phyloP scores from a whole-genome alignment of 2,113 vertebrate species.

The Anguilla japonica region DNA sequence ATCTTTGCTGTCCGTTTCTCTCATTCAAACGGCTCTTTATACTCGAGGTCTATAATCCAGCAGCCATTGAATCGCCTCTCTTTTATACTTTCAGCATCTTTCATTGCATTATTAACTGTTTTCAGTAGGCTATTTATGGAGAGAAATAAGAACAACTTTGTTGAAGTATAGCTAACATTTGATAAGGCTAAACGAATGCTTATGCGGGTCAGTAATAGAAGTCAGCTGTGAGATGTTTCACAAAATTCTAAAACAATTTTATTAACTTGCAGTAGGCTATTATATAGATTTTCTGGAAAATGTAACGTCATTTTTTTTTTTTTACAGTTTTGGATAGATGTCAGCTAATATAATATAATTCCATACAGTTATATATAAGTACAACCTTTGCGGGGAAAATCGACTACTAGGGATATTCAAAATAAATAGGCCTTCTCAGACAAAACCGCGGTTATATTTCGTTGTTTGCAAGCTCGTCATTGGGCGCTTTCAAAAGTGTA shows the following conservation, averaged over 20 bases:
- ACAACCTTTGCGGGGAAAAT: not conserved
- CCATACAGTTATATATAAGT: not conserved
- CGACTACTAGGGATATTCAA: not conserved
- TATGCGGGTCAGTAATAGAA: not conserved
- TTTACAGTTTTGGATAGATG: not conserved
- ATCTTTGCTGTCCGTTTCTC: constrained; percentile 78
- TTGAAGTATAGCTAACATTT: constrained; percentile 34
- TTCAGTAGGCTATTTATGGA: constrained; percentile 37
- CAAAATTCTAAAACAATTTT: not conserved
- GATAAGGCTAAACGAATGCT: constrained; percentile 39
- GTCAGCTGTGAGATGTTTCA: not conserved
- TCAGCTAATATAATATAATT: not conserved
- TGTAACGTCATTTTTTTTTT: not conserved
- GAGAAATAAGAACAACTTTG: constrained; percentile 39
- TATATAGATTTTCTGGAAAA: not conserved
- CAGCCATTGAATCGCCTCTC: constrained; percentile 68
- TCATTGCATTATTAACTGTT: constrained; percentile 65
- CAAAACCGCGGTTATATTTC: not conserved
- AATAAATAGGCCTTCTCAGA: not conserved
- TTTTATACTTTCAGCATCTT: constrained; percentile 71
- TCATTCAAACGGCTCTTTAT: constrained; percentile 79
- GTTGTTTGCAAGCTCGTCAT: not conserved
- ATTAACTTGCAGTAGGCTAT: too few species aligned
- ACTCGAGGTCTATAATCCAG: constrained; percentile 69
- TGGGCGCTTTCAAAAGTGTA: not conserved